Percentiles rank a stretch among this genome's conserved stretches.
Evolutionary conservation across 2,113 vertebrate species (phyloP).

Genomic region (Rhynchopsitta pachyrhyncha): DNA sequence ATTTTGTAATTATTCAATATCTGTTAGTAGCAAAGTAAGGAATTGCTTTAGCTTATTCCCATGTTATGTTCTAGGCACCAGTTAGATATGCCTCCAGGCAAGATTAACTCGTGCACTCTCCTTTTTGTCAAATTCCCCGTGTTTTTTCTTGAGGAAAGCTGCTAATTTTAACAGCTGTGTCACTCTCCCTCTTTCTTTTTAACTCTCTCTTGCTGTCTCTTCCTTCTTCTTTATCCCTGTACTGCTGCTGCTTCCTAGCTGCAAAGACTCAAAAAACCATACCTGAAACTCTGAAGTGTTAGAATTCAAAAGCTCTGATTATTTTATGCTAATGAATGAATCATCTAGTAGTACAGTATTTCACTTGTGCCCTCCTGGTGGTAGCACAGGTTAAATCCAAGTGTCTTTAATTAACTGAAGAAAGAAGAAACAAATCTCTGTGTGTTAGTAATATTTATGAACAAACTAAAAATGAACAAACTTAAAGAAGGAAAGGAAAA

Average conservation of each 20-base stretch:
- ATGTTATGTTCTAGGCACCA: neutral
- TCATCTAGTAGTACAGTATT: slow-evolving; percentile 74
- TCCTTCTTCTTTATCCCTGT: neutral
- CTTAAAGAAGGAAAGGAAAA: slow-evolving; percentile 58
- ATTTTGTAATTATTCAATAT: neutral
- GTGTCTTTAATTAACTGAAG: slow-evolving; percentile 82
- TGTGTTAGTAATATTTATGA: slow-evolving; percentile 80
- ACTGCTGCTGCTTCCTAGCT: slow-evolving; percentile 4
- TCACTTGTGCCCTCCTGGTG: slow-evolving; percentile 80
- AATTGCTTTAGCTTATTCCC: slow-evolving; percentile 27
- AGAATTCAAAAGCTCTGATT: slow-evolving; percentile 56
- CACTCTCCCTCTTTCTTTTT: neutral
- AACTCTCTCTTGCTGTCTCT: neutral
- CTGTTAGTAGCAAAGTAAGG: neutral
- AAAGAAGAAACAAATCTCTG: slow-evolving; percentile 74
- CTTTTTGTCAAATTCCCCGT: neutral
- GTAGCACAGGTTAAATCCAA: slow-evolving; percentile 76
- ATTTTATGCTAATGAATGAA: slow-evolving; percentile 79
- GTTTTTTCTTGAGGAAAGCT: slow-evolving; percentile 4
- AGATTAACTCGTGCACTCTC: neutral
- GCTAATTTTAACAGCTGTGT: neutral
- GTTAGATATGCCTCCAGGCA: slow-evolving; percentile 11
- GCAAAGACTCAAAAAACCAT: slow-evolving; percentile 1
- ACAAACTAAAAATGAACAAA: slow-evolving; percentile 67
- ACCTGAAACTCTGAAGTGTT: slow-evolving; percentile 35